Evolutionary conservation across 2,888 invertebrate genomes (phyloP).

Genomic region (Malthinus flaveolus): DNA sequence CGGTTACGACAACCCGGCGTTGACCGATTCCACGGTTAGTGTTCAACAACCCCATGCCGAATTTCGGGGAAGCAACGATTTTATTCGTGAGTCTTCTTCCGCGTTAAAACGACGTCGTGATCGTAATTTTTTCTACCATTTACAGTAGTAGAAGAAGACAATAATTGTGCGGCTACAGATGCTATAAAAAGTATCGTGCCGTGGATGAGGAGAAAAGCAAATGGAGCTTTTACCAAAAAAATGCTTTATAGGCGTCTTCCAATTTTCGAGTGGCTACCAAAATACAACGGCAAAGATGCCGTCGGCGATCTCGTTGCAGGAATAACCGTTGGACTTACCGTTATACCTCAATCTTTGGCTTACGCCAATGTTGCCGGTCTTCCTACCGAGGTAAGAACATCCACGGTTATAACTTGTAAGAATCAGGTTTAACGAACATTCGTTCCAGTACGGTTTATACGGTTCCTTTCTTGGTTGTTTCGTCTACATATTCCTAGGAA

Average conservation of each 20-base stretch:
- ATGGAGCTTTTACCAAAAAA: conserved; percentile 65
- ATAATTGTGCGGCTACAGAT: conserved; percentile 30
- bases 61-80: conserved; percentile 64
- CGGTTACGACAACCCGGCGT: conserved; percentile 50
- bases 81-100: conserved; percentile 56
- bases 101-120: neutral
- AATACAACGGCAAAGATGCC: conserved; percentile 71
- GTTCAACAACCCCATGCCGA: conserved; percentile 49
- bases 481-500: conserved; percentile 87
- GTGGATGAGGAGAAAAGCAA: conserved; percentile 56
- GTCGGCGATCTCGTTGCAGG: conserved; percentile 89
- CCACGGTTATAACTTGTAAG: neutral
- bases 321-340: conserved; percentile 88
- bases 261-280: conserved; percentile 76
- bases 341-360: conserved; percentile 88
- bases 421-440: neutral
- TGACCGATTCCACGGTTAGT: conserved; percentile 48
- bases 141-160: conserved; percentile 40
- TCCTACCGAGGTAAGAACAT: conserved; percentile 63
- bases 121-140: conserved; percentile 1
- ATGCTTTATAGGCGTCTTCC: conserved; percentile 75
- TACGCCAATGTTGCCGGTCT: conserved; percentile 80
- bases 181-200: conserved; percentile 38
- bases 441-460: conserved; percentile 80
- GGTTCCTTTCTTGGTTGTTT: conserved; percentile 92